phyloP scores from a whole-genome alignment of 2,888 invertebrate species.

The Aquatica leii region DNA sequence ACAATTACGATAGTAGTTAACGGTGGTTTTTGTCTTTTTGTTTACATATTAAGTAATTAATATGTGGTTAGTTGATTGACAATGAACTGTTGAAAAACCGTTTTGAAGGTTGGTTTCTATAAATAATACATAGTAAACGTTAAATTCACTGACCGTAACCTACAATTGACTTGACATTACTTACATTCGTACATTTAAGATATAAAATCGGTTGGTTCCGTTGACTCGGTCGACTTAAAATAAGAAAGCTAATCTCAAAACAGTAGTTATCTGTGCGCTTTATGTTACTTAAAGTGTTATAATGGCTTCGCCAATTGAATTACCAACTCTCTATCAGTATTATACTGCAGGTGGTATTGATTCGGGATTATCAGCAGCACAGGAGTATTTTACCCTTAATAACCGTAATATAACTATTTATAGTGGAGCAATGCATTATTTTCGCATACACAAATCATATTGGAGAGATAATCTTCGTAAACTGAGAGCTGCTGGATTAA shows the following conservation, averaged over 20 bases:
- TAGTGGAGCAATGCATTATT: constrained; percentile 80
- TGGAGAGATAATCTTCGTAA: constrained; percentile 83
- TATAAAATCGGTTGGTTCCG: constrained; percentile 6
- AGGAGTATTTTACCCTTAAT: constrained; percentile 58
- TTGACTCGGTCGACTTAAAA: neutral
- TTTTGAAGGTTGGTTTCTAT: too few species aligned
- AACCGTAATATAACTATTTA: constrained; percentile 58
- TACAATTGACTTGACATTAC: neutral
- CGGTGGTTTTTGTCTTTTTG: too few species aligned
- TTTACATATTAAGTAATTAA: too few species aligned
- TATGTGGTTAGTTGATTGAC: too few species aligned
- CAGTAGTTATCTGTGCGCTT: neutral
- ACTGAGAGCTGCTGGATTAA: constrained; percentile 83
- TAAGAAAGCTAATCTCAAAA: neutral
- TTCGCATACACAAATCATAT: constrained; percentile 77
- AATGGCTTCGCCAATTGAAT: constrained; percentile 40
- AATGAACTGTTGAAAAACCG: too few species aligned
- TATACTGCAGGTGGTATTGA: constrained; percentile 58
- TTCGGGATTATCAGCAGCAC: constrained; percentile 48
- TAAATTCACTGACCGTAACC: too few species aligned
- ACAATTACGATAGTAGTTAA: too few species aligned
- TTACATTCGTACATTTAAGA: neutral
- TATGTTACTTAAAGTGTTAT: neutral
- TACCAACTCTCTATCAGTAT: constrained; percentile 61
- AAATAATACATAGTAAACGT: too few species aligned